phyloP scores from a whole-genome alignment of 2,797 vertebrate genomes.

The Epinephelus awoara region DNA sequence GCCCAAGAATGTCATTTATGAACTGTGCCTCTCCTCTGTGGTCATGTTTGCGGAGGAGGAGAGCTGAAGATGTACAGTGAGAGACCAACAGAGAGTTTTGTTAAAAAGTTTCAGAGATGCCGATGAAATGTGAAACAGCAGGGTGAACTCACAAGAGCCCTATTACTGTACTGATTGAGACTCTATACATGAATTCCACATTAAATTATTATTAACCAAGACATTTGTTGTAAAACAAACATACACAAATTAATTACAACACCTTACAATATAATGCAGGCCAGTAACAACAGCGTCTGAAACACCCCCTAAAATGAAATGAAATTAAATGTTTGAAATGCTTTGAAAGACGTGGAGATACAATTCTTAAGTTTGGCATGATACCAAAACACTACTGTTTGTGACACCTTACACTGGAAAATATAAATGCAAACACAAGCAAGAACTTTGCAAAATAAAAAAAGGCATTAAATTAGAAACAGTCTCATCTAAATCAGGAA shows the following conservation, averaged over 20 bases:
- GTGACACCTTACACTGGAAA: neutral
- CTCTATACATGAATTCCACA: neutral
- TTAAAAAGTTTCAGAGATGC: neutral
- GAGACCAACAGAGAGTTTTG: conserved; percentile 9
- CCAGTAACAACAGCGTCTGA: neutral
- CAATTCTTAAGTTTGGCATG: too few species aligned
- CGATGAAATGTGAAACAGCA: neutral
- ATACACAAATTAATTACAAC: neutral
- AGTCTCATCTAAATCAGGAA: conserved; percentile 1
- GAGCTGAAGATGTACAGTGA: neutral
- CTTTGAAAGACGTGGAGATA: too few species aligned
- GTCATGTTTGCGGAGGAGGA: conserved; percentile 11
- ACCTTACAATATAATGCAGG: neutral
- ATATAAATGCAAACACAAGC: neutral
- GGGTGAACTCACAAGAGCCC: neutral
- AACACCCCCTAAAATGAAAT: neutral
- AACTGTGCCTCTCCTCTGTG: neutral
- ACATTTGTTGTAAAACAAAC: neutral
- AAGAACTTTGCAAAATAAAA: neutral
- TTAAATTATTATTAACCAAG: neutral
- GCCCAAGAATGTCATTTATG: conserved; percentile 72
- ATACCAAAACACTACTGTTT: neutral
- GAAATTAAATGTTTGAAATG: neutral
- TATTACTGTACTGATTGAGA: neutral
- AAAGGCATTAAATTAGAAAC: neutral